Conservation (phyloP, 2,797 vertebrate species). For the Microchirus variegatus region DNA sequence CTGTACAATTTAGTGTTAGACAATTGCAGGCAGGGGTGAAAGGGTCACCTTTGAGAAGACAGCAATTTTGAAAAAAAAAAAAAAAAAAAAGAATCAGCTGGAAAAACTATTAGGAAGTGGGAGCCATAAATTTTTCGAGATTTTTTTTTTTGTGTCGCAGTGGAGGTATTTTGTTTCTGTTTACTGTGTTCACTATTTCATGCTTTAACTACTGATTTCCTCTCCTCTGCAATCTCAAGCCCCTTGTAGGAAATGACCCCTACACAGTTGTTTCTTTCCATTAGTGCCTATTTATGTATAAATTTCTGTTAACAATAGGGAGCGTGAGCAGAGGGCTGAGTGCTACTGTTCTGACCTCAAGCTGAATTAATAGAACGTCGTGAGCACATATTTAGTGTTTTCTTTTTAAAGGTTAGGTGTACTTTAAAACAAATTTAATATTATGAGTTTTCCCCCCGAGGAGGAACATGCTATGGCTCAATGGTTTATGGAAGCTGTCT, state of each 20-base stretch:
- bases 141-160: conserved; percentile 78
- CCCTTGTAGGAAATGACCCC: conserved; percentile 85
- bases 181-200: conserved; percentile 85
- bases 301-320: conserved; percentile 70
- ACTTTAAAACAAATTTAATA: conserved; percentile 56
- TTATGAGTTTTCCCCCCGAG: conserved; percentile 29
- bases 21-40: conserved; percentile 80
- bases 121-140: conserved; percentile 85
- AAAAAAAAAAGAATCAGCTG: conserved; percentile 77
- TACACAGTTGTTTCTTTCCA: conserved; percentile 76
- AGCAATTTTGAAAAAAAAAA: conserved; percentile 71
- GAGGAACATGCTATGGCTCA: conserved; percentile 47
- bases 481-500: conserved; percentile 64
- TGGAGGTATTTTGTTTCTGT: conserved; percentile 78
- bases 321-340: conserved; percentile 23
- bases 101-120: conserved; percentile 88
- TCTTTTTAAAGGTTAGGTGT: conserved; percentile 29
- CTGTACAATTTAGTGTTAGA: conserved; percentile 79
- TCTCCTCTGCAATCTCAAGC: conserved; percentile 79
- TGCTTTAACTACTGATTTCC: conserved; percentile 87
- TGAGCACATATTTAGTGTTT: conserved; percentile 38
- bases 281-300: conserved; percentile 78
- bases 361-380: conserved; percentile 49
- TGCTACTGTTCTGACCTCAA: conserved; percentile 28
- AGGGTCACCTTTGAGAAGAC: conserved; percentile 78